Evolutionary conservation across 2,797 vertebrate species (phyloP).

Genomic region (Sylvilagus floridanus): DNA sequence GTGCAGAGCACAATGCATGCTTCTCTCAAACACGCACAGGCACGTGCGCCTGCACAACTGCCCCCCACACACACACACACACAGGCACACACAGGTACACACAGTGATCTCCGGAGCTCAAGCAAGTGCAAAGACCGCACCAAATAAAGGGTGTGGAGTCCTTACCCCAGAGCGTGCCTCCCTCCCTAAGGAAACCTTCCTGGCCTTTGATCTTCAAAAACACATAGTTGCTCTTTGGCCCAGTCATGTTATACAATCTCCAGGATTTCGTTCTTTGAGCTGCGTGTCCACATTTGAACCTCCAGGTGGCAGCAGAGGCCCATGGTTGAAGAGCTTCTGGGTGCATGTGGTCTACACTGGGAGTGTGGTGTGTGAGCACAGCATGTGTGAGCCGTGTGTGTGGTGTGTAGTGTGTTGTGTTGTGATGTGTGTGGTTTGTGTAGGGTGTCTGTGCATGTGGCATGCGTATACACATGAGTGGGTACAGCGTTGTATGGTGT

Average conservation of each 20-base stretch:
- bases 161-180: not conserved
- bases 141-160: not conserved
- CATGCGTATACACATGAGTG: not conserved
- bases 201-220: not conserved
- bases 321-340: not conserved
- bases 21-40: not conserved
- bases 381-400: too few species aligned
- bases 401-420: not conserved
- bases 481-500: not conserved
- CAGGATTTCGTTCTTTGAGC: not conserved
- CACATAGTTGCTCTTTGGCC: not conserved
- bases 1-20: too few species aligned
- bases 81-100: not conserved
- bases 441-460: not conserved
- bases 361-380: too few species aligned
- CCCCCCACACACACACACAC: too few species aligned
- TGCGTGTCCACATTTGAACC: not conserved
- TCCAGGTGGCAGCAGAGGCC: constrained; percentile 62
- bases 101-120: not conserved
- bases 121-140: not conserved
- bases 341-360: too few species aligned
- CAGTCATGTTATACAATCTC: accelerated
- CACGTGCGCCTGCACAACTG: not conserved
- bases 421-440: not conserved
- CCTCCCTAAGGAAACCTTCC: not conserved